Evolutionary conservation across 2,797 vertebrate genomes (phyloP).

Genomic region (Ataeniobius toweri): DNA sequence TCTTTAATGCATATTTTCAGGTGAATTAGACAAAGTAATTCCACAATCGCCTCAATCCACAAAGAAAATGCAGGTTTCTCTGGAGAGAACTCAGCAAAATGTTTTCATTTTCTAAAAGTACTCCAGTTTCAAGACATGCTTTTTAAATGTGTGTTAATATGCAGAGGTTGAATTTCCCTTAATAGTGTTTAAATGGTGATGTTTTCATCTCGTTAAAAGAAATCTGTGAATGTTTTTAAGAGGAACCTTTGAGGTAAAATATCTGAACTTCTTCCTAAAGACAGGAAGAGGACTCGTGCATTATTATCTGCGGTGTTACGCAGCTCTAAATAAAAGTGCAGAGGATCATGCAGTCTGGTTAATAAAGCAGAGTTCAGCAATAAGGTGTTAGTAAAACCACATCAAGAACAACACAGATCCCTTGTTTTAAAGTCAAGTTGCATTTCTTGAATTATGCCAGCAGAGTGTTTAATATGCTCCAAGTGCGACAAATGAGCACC

Average conservation of each 20-base stretch:
- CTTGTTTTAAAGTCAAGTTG: conserved; percentile 21
- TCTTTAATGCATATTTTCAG: not conserved
- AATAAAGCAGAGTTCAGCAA: conserved; percentile 9
- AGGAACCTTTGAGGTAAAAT: not conserved
- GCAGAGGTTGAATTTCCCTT: not conserved
- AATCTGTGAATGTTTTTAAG: not conserved
- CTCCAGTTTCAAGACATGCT: too few species aligned
- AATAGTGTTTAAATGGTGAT: not conserved
- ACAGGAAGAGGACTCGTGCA: not conserved
- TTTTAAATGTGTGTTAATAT: not conserved
- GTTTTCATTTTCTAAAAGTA: too few species aligned
- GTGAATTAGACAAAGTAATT: not conserved
- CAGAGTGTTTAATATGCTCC: conserved; percentile 23
- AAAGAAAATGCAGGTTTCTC: not conserved
- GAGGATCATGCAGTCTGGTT: not conserved
- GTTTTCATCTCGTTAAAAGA: not conserved
- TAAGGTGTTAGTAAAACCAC: not conserved
- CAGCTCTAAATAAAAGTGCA: not conserved
- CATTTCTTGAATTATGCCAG: conserved; percentile 15
- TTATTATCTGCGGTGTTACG: not conserved
- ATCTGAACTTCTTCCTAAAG: not conserved
- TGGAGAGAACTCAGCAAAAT: too few species aligned
- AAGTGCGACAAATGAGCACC: conserved; percentile 13
- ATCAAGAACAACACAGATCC: conserved; percentile 4
- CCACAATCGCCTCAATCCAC: not conserved